phyloP scores from a whole-genome alignment of 2,113 vertebrate species.

The Esox niger region DNA sequence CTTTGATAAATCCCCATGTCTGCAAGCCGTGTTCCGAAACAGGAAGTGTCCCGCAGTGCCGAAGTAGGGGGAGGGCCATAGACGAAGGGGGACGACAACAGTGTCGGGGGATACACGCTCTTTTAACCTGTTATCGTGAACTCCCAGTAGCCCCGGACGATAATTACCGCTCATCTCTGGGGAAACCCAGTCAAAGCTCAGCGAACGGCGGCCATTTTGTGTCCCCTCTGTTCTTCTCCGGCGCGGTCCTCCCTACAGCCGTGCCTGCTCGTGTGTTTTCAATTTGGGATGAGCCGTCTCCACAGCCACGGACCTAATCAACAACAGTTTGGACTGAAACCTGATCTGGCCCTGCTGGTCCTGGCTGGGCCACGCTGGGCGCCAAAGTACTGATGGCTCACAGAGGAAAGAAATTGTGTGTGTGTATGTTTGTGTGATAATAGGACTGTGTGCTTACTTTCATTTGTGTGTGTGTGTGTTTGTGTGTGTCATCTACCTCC shows the following conservation, averaged over 20 bases:
- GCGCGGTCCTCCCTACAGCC: constrained; percentile 65
- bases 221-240: constrained; percentile 27
- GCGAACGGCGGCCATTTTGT: constrained; percentile 66
- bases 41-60: constrained; percentile 51
- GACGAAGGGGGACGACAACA: constrained; percentile 51
- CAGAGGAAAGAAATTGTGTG: constrained; percentile 53
- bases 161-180: constrained; percentile 75
- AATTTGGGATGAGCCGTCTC: constrained; percentile 71
- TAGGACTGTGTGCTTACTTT: too few species aligned
- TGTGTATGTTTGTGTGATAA: constrained; percentile 49
- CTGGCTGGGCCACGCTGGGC: constrained; percentile 57
- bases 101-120: constrained; percentile 73
- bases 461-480: constrained; percentile 3
- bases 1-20: constrained; percentile 53
- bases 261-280: constrained; percentile 73
- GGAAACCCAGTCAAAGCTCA: constrained; percentile 63
- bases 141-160: constrained; percentile 70
- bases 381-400: too few species aligned
- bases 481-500: constrained; percentile 35
- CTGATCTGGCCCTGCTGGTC: constrained; percentile 61
- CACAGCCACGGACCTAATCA: constrained; percentile 71
- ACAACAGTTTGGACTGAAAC: constrained; percentile 79
- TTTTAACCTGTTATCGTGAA: constrained; percentile 77
- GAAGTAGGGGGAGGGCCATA: constrained; percentile 35
- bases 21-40: constrained; percentile 57